These are phyloP conservation scores for Atrichornis clamosus DNA, from an alignment of 2,113 vertebrate species.

Conservation along the genomic window DNA sequence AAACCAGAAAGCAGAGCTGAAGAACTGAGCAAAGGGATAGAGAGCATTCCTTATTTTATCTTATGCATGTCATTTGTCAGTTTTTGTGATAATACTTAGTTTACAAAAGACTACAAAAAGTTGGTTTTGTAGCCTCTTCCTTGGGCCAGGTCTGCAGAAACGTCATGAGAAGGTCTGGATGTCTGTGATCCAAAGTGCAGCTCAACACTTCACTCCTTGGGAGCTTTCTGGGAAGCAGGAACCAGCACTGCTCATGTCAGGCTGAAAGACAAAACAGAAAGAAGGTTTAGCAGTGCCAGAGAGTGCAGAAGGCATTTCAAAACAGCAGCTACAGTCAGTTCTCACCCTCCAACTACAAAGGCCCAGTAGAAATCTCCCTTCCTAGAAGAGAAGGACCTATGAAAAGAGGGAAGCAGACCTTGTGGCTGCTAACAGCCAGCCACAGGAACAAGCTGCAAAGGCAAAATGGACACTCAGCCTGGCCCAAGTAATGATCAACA, in stretches of 20 bases:
- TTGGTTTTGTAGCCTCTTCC: neutral
- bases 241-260: conserved; percentile 34
- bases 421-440: neutral
- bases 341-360: neutral
- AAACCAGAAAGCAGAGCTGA: neutral
- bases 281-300: neutral
- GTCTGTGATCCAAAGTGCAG: neutral
- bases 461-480: neutral
- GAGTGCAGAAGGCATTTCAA: neutral
- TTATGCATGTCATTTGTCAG: neutral
- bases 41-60: neutral
- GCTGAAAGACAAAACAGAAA: conserved; percentile 37
- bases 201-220: neutral
- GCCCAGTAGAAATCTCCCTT: neutral
- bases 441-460: neutral
- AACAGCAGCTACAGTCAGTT: neutral
- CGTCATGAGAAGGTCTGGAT: neutral
- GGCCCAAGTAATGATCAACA: neutral
- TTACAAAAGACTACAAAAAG: neutral
- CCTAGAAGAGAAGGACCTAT: neutral
- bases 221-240: neutral
- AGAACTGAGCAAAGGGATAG: neutral
- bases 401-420: neutral
- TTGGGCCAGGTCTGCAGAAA: neutral
- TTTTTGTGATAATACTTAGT: neutral